A percentile compares a stretch with the other conserved stretches of the same genome.
phyloP scores from a whole-genome alignment of 2,888 invertebrate species.

The Pseudococcus viburni region DNA sequence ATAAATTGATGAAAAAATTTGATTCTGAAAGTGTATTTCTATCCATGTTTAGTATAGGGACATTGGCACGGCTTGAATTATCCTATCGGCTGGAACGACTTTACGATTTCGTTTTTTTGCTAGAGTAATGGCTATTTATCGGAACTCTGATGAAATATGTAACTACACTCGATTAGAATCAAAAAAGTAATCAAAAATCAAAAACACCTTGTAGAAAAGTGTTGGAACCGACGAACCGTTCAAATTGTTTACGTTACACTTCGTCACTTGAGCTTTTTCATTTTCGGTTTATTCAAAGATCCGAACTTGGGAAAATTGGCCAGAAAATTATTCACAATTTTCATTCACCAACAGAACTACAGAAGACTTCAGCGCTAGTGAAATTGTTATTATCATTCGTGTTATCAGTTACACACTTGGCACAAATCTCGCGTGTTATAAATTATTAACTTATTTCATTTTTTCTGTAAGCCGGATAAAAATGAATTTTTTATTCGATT shows the following conservation, averaged over 20 bases:
- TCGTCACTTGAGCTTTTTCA: not conserved
- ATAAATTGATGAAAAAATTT: not conserved
- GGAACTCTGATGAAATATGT: not conserved
- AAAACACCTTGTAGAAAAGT: not conserved
- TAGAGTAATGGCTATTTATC: not conserved
- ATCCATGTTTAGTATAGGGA: not conserved
- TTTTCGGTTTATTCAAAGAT: no score
- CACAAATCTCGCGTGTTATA: not conserved
- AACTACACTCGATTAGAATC: not conserved
- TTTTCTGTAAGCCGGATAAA: not conserved
- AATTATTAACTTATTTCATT: not conserved
- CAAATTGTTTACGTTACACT: constrained; percentile 50
- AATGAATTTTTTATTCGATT: not conserved
- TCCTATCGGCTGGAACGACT: not conserved
- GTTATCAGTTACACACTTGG: not conserved
- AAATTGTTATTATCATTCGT: not conserved
- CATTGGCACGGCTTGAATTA: not conserved
- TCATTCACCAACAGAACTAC: not conserved
- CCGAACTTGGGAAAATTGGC: no score
- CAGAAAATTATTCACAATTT: not conserved
- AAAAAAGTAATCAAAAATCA: not conserved
- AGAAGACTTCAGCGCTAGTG: not conserved
- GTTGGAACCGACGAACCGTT: not conserved
- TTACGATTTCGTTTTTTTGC: not conserved
- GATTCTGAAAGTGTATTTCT: not conserved